phyloP scores from a whole-genome alignment of 1,140 invertebrate genomes.

The Saccostrea echinata region DNA sequence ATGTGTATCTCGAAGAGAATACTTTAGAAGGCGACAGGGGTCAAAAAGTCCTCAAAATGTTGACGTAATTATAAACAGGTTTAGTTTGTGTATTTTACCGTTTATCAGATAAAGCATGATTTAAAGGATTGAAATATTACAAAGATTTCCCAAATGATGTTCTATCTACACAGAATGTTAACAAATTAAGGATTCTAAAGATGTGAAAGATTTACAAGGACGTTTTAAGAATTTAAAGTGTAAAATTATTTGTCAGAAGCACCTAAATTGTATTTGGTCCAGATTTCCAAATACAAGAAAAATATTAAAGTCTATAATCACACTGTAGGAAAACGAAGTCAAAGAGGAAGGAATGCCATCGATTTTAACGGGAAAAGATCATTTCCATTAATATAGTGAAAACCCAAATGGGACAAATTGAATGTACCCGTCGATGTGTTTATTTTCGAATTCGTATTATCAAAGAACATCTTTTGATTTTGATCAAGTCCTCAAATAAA shows the following conservation, averaged over 20 bases:
- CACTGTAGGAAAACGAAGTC: too few species aligned
- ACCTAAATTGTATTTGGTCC: not conserved
- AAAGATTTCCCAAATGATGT: constrained; percentile 2
- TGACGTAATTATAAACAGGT: constrained; percentile 25
- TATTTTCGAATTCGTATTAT: too few species aligned
- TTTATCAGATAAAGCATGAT: not conserved
- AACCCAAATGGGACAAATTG: too few species aligned
- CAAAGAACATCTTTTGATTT: too few species aligned
- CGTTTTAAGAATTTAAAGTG: not conserved
- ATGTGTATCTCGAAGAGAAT: not conserved
- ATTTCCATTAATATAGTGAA: too few species aligned
- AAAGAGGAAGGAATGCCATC: too few species aligned
- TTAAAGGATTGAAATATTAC: constrained; percentile 2
- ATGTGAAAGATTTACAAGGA: not conserved
- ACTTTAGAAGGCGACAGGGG: not conserved
- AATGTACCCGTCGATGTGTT: too few species aligned
- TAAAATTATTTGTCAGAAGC: not conserved
- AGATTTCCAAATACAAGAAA: not conserved
- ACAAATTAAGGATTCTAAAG: not conserved
- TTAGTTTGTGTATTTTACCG: not conserved
- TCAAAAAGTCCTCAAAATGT: not conserved
- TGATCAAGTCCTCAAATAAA: too few species aligned
- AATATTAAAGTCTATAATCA: too few species aligned
- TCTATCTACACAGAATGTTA: not conserved
- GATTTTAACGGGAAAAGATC: too few species aligned